Conservation (phyloP, 2,888 invertebrate species). For the Cephus pulcher region DNA sequence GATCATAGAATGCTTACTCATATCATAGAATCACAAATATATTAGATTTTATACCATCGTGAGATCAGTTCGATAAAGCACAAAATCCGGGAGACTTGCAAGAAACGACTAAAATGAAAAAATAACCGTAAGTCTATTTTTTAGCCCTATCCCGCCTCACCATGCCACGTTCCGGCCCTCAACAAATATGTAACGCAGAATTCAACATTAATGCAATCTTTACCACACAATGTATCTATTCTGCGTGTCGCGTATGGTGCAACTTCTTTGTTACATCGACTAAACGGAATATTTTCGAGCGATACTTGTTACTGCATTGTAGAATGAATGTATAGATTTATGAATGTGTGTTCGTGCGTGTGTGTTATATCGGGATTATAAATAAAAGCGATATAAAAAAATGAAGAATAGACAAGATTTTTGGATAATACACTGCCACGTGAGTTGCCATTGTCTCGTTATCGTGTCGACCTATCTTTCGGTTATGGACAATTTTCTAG, state of each 20-base stretch:
- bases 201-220: not conserved
- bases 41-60: not conserved
- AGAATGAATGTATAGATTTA: not conserved
- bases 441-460: not conserved
- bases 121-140: not conserved
- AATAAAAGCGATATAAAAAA: not conserved
- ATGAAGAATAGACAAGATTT: not conserved
- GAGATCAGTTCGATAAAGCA: not conserved
- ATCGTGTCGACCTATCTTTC: not conserved
- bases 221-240: not conserved
- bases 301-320: not conserved
- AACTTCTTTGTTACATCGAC: not conserved
- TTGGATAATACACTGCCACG: not conserved
- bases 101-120: not conserved
- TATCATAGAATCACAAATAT: not conserved
- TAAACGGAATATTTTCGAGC: no score
- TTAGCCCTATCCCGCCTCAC: not conserved
- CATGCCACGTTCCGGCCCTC: not conserved
- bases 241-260: not conserved
- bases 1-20: not conserved
- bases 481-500: not conserved
- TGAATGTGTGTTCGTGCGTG: not conserved
- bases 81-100: not conserved
- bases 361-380: not conserved
- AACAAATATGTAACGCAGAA: not conserved